A percentile compares a stretch with the other conserved stretches of the same genome.
Conservation (phyloP, 2,113 vertebrate species). For the Amblyornis subalaris region DNA sequence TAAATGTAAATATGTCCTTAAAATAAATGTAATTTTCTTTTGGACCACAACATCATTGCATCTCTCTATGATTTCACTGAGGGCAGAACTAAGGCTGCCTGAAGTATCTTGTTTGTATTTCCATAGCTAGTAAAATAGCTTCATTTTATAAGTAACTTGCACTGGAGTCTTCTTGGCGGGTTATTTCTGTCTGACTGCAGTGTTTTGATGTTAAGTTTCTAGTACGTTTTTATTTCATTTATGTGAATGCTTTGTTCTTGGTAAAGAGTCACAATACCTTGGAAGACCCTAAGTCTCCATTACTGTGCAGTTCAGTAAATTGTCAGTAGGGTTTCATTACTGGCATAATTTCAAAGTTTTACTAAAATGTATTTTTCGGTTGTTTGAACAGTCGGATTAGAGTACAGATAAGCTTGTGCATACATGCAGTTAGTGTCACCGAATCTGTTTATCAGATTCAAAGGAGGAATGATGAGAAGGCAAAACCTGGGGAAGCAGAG, state of each 20-base stretch:
- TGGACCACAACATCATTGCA: background rate
- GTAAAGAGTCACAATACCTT: background rate
- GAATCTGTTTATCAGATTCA: background rate
- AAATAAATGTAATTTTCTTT: background rate
- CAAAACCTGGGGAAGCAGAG: background rate
- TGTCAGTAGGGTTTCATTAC: background rate
- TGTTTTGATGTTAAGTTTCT: background rate
- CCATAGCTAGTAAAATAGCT: background rate
- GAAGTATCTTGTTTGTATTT: background rate
- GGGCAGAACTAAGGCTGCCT: background rate
- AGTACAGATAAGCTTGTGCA: background rate
- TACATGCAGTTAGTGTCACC: background rate
- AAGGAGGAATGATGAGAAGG: background rate
- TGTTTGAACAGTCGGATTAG: background rate
- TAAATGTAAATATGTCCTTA: background rate
- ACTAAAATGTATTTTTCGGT: background rate
- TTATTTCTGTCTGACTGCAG: background rate
- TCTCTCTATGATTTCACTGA: background rate
- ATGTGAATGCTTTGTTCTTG: background rate
- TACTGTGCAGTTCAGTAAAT: background rate
- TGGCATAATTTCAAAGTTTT: background rate
- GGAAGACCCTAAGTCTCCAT: background rate
- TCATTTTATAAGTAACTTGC: background rate
- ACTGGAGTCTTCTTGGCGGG: background rate
- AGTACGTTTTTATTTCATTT: background rate